Percentiles rank a stretch among this genome's conserved stretches.
These are phyloP conservation scores for Chymomyza procnemis DNA, from an alignment of 2,888 invertebrate species.

Conservation along the genomic window DNA sequence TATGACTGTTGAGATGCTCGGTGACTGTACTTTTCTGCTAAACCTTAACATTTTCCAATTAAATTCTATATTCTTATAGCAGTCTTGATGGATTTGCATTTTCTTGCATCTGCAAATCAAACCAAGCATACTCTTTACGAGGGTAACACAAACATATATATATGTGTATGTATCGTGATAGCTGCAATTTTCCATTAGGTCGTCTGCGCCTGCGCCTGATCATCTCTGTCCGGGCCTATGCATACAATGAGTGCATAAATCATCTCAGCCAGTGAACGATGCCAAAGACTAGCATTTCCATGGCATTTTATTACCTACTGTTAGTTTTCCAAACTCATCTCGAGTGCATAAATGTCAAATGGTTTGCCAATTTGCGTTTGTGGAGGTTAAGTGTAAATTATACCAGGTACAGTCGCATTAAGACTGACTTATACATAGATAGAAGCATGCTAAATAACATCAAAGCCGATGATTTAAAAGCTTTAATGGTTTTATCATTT, in stretches of 20 bases:
- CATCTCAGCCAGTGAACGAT: conserved; percentile 46
- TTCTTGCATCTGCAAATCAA: not conserved
- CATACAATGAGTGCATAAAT: conserved; percentile 73
- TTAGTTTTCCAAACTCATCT: conserved; percentile 32
- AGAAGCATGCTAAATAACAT: conserved; percentile 56
- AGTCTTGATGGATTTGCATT: too few species aligned
- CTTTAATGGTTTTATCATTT: not conserved
- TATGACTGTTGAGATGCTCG: too few species aligned
- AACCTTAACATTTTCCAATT: too few species aligned
- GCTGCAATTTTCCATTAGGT: conserved; percentile 61
- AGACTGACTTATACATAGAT: conserved; percentile 5
- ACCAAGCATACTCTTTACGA: not conserved
- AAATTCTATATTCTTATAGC: too few species aligned
- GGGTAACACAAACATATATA: conserved; percentile 2
- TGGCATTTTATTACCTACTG: conserved; percentile 48
- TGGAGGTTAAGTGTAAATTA: conserved; percentile 64
- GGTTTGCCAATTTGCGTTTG: conserved; percentile 55
- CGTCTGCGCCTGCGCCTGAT: conserved; percentile 17
- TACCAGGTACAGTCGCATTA: conserved; percentile 37
- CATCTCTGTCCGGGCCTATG: conserved; percentile 23
- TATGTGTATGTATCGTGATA: conserved; percentile 70
- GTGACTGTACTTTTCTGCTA: too few species aligned
- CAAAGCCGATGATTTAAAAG: conserved; percentile 61
- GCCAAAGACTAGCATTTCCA: conserved; percentile 37
- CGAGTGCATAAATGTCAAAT: conserved; percentile 65